phyloP scores from a whole-genome alignment of 2,888 invertebrate genomes.

The Dexiosoma caninum region DNA sequence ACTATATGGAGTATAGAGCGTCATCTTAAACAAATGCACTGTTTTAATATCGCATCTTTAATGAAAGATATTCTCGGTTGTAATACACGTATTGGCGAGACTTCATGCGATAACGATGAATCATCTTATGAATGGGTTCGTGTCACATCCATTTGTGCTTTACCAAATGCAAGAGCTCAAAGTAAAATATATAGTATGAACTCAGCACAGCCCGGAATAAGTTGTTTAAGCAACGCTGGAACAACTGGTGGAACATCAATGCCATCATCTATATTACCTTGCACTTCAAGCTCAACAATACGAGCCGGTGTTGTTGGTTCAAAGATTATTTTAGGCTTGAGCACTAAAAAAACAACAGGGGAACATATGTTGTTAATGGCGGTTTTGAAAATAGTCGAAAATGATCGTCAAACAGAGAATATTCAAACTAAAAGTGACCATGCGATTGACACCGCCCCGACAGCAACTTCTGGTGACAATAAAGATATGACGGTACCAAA shows the following conservation, averaged over 20 bases:
- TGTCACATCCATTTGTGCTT: slow-evolving; percentile 87
- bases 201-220: slow-evolving; percentile 68
- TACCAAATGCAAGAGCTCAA: slow-evolving; percentile 79
- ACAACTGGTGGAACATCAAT: slow-evolving; percentile 56
- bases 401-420: slow-evolving; percentile 68
- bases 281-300: slow-evolving; percentile 73
- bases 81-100: not conserved
- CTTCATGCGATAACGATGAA: slow-evolving; percentile 60
- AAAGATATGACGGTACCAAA: slow-evolving; percentile 23
- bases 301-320: slow-evolving; percentile 74
- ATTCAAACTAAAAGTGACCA: slow-evolving; percentile 47
- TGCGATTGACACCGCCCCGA: slow-evolving; percentile 9
- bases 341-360: slow-evolving; percentile 71
- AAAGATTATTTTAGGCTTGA: slow-evolving; percentile 73
- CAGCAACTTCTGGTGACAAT: slow-evolving; percentile 30
- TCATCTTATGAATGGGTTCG: slow-evolving; percentile 75
- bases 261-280: slow-evolving; percentile 66
- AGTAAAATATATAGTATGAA: slow-evolving; percentile 71
- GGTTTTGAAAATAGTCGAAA: slow-evolving; percentile 72
- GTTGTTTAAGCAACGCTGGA: slow-evolving; percentile 63
- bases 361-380: slow-evolving; percentile 72
- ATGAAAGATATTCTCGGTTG: slow-evolving; percentile 72
- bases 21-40: slow-evolving; percentile 84
- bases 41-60: slow-evolving; percentile 77
- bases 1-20: slow-evolving; percentile 91